Evolutionary conservation across 2,797 vertebrate genomes (phyloP).

Genomic region (Erpetoichthys calabaricus): DNA sequence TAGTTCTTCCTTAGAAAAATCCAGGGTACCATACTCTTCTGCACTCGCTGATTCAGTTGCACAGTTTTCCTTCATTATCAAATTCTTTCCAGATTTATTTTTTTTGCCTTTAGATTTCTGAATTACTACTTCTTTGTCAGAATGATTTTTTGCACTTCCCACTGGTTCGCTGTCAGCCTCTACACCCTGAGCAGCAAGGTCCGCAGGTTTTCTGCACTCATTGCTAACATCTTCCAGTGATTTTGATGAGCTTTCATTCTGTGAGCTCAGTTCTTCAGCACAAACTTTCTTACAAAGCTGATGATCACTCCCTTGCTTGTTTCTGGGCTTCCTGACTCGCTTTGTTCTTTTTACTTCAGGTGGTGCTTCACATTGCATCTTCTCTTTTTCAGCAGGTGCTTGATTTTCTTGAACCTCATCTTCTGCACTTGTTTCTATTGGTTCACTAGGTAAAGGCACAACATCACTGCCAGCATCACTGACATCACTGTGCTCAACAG

Average conservation of each 20-base stretch:
- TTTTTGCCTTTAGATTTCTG: constrained; percentile 33
- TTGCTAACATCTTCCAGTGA: constrained; percentile 38
- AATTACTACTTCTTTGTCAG: constrained; percentile 32
- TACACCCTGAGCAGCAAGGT: constrained; percentile 37
- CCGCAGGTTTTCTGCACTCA: constrained; percentile 34
- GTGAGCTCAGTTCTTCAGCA: constrained; percentile 34
- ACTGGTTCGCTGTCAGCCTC: constrained; percentile 35
- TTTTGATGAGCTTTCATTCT: constrained; percentile 31
- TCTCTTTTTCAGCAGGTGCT: constrained; percentile 19
- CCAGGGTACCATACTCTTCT: constrained; percentile 39
- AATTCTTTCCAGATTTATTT: constrained; percentile 42
- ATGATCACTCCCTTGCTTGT: constrained; percentile 8
- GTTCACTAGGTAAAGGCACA: no score
- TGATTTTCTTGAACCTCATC: constrained; percentile 8
- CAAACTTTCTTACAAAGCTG: constrained; percentile 30
- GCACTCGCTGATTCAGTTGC: constrained; percentile 42
- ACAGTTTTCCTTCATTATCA: constrained; percentile 45
- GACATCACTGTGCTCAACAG: no score
- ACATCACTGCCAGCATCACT: no score
- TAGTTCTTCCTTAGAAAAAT: constrained; percentile 35
- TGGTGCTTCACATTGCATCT: constrained; percentile 37
- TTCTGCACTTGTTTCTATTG: no score
- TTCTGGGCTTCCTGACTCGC: neutral
- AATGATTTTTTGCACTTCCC: constrained; percentile 38
- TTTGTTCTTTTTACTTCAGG: constrained; percentile 50